Conservation (phyloP, 2,888 invertebrate genomes). For the Brenthis ino region DNA sequence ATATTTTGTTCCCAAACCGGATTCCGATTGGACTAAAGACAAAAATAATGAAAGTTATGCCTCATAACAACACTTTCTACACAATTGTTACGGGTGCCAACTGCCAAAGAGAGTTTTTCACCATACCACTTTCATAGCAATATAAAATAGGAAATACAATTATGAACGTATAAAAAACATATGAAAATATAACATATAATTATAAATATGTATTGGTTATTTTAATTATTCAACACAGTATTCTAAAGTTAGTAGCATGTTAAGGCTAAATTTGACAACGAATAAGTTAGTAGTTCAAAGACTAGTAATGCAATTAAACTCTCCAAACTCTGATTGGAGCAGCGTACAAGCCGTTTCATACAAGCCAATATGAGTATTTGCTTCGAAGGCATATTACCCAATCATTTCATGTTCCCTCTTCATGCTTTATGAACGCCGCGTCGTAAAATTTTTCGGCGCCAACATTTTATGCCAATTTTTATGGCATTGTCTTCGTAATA, state of each 20-base stretch:
- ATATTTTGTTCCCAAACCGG: too few relatives aligned
- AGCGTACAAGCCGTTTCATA: slow-evolving; percentile 17
- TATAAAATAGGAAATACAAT: too few relatives aligned
- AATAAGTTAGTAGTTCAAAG: slow-evolving; percentile 12
- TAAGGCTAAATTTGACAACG: slow-evolving; percentile 1
- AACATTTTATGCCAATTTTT: slow-evolving; percentile 78
- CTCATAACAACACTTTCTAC: too few relatives aligned
- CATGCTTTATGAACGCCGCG: slow-evolving; percentile 63
- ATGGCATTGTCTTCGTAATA: slow-evolving; percentile 76
- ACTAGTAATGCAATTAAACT: slow-evolving; percentile 21
- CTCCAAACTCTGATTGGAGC: slow-evolving; percentile 20
- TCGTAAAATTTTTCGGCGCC: slow-evolving; percentile 73
- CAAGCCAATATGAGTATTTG: slow-evolving; percentile 37
- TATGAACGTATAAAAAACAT: too few relatives aligned
- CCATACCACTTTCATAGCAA: too few relatives aligned
- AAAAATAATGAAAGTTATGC: too few relatives aligned
- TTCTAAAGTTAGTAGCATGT: not conserved
- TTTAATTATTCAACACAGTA: not conserved
- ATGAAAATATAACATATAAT: too few relatives aligned
- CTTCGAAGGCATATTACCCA: slow-evolving; percentile 51
- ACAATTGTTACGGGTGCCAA: too few relatives aligned
- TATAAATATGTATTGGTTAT: too few relatives aligned
- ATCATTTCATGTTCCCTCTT: slow-evolving; percentile 55
- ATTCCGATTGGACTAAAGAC: too few relatives aligned
- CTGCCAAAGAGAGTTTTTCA: too few relatives aligned